phyloP scores from a whole-genome alignment of 2,113 vertebrate species.

The Gymnarchus niloticus region DNA sequence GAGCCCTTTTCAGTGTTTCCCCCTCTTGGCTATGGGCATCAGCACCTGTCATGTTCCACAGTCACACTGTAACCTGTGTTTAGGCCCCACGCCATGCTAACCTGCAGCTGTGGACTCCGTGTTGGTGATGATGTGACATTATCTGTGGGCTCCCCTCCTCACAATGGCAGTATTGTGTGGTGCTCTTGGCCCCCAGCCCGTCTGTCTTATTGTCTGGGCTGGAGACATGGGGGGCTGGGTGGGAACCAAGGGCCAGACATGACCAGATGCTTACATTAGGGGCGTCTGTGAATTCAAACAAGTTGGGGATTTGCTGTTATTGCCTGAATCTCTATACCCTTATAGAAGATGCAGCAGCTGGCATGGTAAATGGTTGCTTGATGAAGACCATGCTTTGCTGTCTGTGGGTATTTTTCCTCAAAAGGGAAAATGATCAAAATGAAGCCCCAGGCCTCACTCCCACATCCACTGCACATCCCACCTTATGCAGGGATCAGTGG shows the following conservation, averaged over 20 bases:
- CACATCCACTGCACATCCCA: background rate
- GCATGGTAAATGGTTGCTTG: conserved; percentile 30
- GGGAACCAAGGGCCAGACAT: conserved; percentile 64
- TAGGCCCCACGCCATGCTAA: background rate
- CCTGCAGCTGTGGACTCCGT: background rate
- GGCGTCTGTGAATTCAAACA: conserved; percentile 72
- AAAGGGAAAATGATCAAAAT: background rate
- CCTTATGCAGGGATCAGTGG: background rate
- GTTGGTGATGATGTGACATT: conserved; percentile 67
- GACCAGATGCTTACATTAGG: conserved; percentile 91
- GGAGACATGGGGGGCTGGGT: conserved; percentile 43
- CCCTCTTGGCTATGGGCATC: background rate
- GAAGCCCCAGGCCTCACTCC: background rate
- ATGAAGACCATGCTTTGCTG: background rate
- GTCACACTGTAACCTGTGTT: background rate
- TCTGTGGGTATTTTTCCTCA: background rate
- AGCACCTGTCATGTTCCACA: background rate
- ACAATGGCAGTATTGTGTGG: conserved; percentile 90
- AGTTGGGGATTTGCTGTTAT: conserved; percentile 68
- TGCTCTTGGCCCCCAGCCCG: conserved; percentile 77
- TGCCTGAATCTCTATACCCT: conserved; percentile 36
- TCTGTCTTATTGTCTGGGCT: conserved; percentile 66
- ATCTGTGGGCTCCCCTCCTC: conserved; percentile 67
- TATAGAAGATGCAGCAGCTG: conserved; percentile 40
- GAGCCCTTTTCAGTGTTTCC: background rate